phyloP scores from a whole-genome alignment of 2,113 vertebrate species.

The Erpornis zantholeuca region DNA sequence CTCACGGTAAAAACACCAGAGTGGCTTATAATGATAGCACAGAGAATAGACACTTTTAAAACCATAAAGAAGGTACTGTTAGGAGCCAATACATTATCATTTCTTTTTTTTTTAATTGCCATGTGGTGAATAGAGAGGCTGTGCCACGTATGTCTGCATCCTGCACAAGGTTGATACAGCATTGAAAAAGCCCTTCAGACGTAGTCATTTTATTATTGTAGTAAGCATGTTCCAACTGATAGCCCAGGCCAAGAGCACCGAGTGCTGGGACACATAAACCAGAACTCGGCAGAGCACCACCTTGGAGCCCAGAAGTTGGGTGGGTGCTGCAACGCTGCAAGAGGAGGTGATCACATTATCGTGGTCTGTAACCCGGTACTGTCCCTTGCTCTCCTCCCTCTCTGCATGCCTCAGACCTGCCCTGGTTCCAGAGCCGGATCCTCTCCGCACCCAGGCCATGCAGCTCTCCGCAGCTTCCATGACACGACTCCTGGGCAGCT shows the following conservation, averaged over 20 bases:
- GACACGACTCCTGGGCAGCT: rapidly evolving
- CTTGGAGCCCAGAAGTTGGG: not conserved
- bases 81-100: not conserved
- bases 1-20: not conserved
- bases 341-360: rapidly evolving
- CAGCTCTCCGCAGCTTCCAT: rapidly evolving
- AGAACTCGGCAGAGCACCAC: not conserved
- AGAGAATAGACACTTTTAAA: not conserved
- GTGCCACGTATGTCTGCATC: not conserved
- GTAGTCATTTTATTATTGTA: not conserved
- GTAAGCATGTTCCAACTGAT: not conserved
- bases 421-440: rapidly evolving
- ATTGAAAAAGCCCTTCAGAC: not conserved
- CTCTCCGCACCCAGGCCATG: rapidly evolving
- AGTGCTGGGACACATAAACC: not conserved
- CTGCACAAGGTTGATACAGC: not conserved
- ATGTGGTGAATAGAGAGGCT: not conserved
- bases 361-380: too few relatives aligned
- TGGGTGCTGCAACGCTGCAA: rapidly evolving
- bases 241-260: rapidly evolving
- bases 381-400: not conserved
- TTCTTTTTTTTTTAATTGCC: not conserved
- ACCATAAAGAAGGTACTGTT: not conserved
- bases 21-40: not conserved
- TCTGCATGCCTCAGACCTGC: rapidly evolving